Evolutionary conservation across 1,140 invertebrate species (phyloP), one percentile per base, ranked within the genome.

Genomic region (Trissolcus basalis): DNA sequence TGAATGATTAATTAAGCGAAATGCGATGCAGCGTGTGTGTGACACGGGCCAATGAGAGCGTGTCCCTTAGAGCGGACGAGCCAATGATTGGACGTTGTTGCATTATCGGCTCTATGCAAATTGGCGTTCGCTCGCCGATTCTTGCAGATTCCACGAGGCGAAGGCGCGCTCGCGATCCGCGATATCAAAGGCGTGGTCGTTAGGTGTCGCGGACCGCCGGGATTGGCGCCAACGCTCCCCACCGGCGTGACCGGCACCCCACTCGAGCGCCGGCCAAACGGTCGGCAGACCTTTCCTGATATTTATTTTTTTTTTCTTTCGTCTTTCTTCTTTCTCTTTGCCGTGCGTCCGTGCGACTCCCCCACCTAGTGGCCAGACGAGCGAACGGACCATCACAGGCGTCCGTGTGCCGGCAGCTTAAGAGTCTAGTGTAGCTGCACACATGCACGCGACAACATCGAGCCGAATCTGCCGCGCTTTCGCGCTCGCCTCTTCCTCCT

Each of bases 361-460:
- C 83, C 80, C 82, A 81, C 83, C 76, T 78, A 65, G 71, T 64
- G 51, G 60, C 78, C 76, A 60, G 78, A 75, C 79, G 72, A 77
- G 68, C 80, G 74, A 72, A 61, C 67, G 77, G 73, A 68, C 80
- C 77, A 65, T 74, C 68, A 32, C 59, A 72, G 79, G 56, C 80
- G 78, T 81, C 79, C 77, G 80, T 82, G 80, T 80, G 76, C 79
- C 74, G 78, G 63, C 78, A 50, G 78, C 79, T 72, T 70, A 78
- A 72, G 61, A 58, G 74, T 54, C 77, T 79, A 80, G 80, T 79
- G 67, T 87, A 83, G 86, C 86, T 88, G 87, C 85, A 87, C 85
- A 87, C 87, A 87, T 89, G 86, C 85, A 87, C 83, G 87, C 86
- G 86, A 86, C 81, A 88, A 83, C 87, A 88, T 87, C 87, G 82